phyloP scores from a whole-genome alignment of 2,797 vertebrate species.

The Martes flavigula region DNA sequence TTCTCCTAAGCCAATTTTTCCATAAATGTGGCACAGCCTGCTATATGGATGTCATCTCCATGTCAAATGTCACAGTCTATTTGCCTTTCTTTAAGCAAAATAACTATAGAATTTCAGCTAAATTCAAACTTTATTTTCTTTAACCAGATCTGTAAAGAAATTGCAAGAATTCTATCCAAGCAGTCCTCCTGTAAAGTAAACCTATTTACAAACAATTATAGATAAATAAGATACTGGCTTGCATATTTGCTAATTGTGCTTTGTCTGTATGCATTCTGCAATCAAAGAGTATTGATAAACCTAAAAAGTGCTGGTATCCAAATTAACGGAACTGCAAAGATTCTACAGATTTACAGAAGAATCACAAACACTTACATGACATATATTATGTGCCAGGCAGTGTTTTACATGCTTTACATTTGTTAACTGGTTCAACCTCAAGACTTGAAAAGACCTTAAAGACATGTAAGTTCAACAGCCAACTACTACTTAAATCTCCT shows the following conservation, averaged over 20 bases:
- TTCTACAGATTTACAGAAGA: neutral
- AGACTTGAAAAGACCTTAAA: neutral
- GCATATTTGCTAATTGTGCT: neutral
- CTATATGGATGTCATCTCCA: neutral
- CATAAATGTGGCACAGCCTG: neutral
- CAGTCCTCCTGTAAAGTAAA: neutral
- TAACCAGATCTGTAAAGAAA: conserved; percentile 51
- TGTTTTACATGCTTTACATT: neutral
- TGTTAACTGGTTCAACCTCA: neutral
- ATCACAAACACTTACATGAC: neutral
- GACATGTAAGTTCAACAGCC: neutral
- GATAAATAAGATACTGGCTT: neutral
- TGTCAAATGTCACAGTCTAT: neutral
- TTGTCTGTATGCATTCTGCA: neutral
- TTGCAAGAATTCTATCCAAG: neutral
- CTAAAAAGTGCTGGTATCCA: neutral
- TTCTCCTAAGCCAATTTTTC: neutral
- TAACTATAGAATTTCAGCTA: neutral
- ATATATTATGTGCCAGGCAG: neutral
- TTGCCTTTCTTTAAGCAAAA: neutral
- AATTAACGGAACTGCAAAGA: neutral
- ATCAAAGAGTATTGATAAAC: neutral
- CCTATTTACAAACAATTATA: neutral
- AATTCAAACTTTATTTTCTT: conserved; percentile 39
- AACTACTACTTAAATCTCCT: neutral